Percentiles rank a stretch among this genome's conserved stretches.
Conservation (phyloP, 2,113 vertebrate genomes). For the Dendropsophus ebraccatus region DNA sequence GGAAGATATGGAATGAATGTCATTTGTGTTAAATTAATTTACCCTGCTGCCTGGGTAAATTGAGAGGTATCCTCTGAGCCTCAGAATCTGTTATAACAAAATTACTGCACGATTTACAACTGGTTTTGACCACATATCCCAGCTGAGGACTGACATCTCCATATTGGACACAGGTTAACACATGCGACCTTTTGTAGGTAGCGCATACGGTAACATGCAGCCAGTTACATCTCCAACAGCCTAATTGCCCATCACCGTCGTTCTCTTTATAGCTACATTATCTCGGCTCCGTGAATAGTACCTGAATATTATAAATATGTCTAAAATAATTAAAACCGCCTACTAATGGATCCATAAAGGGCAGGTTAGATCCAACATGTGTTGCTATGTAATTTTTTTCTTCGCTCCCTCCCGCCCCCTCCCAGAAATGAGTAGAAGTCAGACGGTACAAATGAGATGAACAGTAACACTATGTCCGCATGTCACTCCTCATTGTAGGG, state of each 20-base stretch:
- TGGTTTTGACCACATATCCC: not conserved
- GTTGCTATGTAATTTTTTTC: not conserved
- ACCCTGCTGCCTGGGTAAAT: no score
- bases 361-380: not conserved
- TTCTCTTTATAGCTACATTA: not conserved
- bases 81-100: not conserved
- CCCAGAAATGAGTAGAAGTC: not conserved
- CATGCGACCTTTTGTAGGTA: not conserved
- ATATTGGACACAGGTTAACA: not conserved
- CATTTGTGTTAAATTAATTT: no score
- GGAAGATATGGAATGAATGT: no score
- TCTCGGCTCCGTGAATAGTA: not conserved
- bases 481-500: conserved; percentile 39
- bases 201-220: not conserved
- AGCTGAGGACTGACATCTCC: not conserved
- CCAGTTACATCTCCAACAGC: not conserved
- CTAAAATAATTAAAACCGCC: conserved; percentile 11
- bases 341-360: not conserved
- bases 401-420: no score
- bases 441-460: conserved; percentile 15
- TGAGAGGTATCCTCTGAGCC: no score
- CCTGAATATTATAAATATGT: not conserved
- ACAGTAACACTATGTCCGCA: not conserved
- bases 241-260: not conserved
- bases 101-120: not conserved